Percentiles rank a stretch among this genome's conserved stretches.
Conservation (phyloP, 1,140 invertebrate species). For the Leptoteleia sp. region DNA sequence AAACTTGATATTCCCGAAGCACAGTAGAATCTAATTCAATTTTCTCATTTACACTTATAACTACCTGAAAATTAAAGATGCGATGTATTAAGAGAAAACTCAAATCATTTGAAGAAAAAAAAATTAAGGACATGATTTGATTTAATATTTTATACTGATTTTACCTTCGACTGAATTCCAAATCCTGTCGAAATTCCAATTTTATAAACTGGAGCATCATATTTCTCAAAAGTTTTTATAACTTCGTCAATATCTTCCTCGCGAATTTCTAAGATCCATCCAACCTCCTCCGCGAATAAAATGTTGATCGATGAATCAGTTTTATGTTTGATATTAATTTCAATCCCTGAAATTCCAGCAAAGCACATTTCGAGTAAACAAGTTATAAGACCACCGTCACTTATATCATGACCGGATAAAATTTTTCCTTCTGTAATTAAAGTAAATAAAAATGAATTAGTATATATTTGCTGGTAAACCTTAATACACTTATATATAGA, state of each 20-base stretch:
- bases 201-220: slow-evolving; percentile 84
- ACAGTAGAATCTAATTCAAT: slow-evolving; percentile 85
- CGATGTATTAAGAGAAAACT: not conserved
- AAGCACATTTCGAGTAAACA: slow-evolving; percentile 97
- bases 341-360: slow-evolving; percentile 91
- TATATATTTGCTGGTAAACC: too few relatives aligned
- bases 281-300: slow-evolving; percentile 95
- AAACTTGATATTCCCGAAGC: slow-evolving; percentile 87
- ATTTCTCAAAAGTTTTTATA: slow-evolving; percentile 83
- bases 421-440: slow-evolving; percentile 84
- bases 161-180: slow-evolving; percentile 85
- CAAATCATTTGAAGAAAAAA: too few relatives aligned
- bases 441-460: not conserved
- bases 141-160: slow-evolving; percentile 21
- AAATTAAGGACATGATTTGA: not conserved
- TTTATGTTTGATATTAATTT: slow-evolving; percentile 85
- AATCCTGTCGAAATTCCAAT: slow-evolving; percentile 87
- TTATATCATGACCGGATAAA: slow-evolving; percentile 96
- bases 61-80: slow-evolving; percentile 78
- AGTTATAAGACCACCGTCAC: slow-evolving; percentile 96
- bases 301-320: slow-evolving; percentile 83
- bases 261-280: slow-evolving; percentile 93
- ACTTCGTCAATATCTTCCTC: slow-evolving; percentile 83
- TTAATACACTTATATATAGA: too few relatives aligned
- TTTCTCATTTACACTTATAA: slow-evolving; percentile 83